Conservation (phyloP, 2,797 vertebrate genomes). For the Danio jaintianensis region DNA sequence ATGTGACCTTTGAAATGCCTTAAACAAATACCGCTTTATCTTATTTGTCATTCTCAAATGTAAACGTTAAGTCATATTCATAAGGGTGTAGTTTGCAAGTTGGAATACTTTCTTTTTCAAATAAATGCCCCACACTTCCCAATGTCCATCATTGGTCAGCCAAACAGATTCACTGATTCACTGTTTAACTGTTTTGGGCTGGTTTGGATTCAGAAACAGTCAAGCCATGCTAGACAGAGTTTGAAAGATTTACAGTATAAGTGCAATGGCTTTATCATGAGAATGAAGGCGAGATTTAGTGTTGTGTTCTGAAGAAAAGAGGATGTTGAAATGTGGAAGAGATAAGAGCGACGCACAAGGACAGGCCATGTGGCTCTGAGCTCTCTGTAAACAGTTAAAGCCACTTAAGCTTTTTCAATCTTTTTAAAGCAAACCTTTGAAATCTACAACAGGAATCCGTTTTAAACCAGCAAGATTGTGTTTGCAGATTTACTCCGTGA, state of each 20-base stretch:
- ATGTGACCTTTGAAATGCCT: slow-evolving; percentile 37
- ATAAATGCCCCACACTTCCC: neutral
- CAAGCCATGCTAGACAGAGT: neutral
- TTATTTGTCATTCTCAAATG: slow-evolving; percentile 3
- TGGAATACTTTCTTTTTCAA: neutral
- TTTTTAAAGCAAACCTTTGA: slow-evolving; percentile 24
- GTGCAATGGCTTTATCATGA: neutral
- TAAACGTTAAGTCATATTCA: neutral
- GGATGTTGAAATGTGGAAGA: slow-evolving; percentile 45
- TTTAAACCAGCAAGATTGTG: slow-evolving; percentile 29
- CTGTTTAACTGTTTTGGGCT: neutral
- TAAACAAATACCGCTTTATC: slow-evolving; percentile 30
- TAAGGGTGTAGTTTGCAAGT: neutral
- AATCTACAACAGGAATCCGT: neutral
- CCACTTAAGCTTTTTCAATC: slow-evolving; percentile 3
- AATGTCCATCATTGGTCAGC: neutral
- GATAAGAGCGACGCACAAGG: slow-evolving; percentile 46
- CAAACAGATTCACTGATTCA: neutral
- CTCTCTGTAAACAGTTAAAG: slow-evolving; percentile 37
- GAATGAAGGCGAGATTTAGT: slow-evolving; percentile 10
- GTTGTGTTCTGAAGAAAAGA: neutral
- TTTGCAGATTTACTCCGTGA: neutral
- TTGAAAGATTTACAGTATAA: neutral
- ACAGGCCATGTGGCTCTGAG: slow-evolving; percentile 38
- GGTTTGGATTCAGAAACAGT: neutral